A percentile compares a stretch with the other conserved stretches of the same genome.
Conservation (phyloP, 2,888 invertebrate genomes). For the Aromia moschata region DNA sequence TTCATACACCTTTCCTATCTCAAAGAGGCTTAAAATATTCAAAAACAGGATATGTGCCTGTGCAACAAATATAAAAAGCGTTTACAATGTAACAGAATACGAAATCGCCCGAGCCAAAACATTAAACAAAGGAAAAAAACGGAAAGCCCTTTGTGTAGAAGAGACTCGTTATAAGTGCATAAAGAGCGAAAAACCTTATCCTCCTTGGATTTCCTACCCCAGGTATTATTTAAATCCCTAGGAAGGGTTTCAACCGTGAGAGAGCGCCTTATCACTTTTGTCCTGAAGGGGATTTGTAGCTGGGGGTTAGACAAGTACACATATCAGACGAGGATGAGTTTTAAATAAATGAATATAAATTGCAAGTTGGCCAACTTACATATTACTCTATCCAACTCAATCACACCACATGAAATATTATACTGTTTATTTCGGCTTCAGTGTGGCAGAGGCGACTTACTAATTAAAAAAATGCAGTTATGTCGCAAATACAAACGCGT, state of each 20-base stretch:
- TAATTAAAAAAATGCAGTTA: background rate
- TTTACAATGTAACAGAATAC: too few species aligned
- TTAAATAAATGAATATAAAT: background rate
- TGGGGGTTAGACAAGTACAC: background rate
- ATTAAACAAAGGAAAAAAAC: too few species aligned
- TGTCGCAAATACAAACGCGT: background rate
- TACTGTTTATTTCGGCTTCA: too few species aligned
- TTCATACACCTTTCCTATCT: too few species aligned
- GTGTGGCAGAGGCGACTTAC: too few species aligned
- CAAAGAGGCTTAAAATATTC: too few species aligned
- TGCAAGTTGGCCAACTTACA: background rate
- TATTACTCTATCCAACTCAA: background rate
- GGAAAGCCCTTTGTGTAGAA: background rate
- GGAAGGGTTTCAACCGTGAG: constrained; percentile 1
- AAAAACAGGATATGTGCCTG: too few species aligned
- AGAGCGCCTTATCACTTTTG: constrained; percentile 18
- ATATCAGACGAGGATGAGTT: background rate
- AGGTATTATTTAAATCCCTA: constrained; percentile 15
- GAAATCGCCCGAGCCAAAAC: too few species aligned
- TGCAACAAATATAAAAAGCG: too few species aligned
- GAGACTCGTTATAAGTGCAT: background rate
- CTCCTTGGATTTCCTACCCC: background rate
- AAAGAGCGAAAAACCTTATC: constrained; percentile 9
- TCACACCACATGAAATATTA: background rate
- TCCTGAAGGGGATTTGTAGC: constrained; percentile 12